These are phyloP conservation scores for Chloroceryle amazona DNA, from an alignment of 2,797 vertebrate genomes.

Conservation along the genomic window DNA sequence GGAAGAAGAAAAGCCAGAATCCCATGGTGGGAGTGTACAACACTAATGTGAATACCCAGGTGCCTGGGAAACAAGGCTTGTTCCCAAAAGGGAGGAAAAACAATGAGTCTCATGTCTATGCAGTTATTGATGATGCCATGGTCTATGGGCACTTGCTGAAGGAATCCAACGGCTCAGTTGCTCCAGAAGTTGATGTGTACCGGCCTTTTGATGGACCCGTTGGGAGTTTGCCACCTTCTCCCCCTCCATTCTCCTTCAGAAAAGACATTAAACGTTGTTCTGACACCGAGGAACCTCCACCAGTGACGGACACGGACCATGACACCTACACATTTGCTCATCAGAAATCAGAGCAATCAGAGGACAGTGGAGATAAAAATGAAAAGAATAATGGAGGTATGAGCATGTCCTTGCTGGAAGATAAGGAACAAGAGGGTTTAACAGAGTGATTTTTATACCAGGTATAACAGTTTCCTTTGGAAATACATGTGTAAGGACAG, in stretches of 20 bases:
- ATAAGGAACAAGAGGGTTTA: not conserved
- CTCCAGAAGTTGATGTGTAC: constrained; percentile 87
- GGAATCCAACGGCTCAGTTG: constrained; percentile 68
- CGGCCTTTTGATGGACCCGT: constrained; percentile 85
- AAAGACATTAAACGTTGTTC: constrained; percentile 29
- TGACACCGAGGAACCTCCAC: not conserved
- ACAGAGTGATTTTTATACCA: not conserved
- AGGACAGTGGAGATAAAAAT: constrained; percentile 58
- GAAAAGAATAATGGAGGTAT: constrained; percentile 9
- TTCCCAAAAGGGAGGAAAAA: constrained; percentile 84
- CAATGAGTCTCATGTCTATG: constrained; percentile 91
- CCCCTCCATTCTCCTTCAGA: constrained; percentile 79
- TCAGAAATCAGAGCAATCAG: constrained; percentile 15
- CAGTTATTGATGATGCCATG: constrained; percentile 90
- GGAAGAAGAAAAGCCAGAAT: constrained; percentile 85
- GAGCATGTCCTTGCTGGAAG: constrained; percentile 32
- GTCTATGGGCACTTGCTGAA: constrained; percentile 88
- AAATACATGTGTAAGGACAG: not conserved
- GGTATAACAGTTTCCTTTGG: not conserved
- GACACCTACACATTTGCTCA: constrained; percentile 88
- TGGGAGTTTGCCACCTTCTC: constrained; percentile 82
- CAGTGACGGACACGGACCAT: constrained; percentile 81
- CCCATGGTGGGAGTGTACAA: constrained; percentile 86
- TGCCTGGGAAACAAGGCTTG: constrained; percentile 74
- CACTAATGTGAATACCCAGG: constrained; percentile 83